phyloP scores from a whole-genome alignment of 1,140 invertebrate genomes.

The Phortica variegata region DNA sequence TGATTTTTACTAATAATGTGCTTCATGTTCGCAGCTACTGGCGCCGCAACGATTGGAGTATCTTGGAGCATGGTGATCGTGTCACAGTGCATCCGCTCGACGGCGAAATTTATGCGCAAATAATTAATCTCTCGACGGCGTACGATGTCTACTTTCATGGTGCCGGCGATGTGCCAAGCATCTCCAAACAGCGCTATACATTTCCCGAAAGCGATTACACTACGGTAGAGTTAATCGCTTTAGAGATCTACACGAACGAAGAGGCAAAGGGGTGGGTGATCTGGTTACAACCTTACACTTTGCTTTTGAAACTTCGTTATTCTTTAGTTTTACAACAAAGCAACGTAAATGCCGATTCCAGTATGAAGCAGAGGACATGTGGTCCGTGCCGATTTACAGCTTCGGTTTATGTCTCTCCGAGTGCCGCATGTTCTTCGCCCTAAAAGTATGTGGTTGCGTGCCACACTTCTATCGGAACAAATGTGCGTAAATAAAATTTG shows the following conservation, averaged over 20 bases:
- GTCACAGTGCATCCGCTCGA: conserved; percentile 69
- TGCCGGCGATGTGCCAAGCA: conserved; percentile 62
- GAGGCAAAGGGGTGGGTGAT: conserved; percentile 44
- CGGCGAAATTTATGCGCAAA: conserved; percentile 69
- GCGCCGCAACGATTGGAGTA: conserved; percentile 60
- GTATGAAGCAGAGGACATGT: conserved; percentile 64
- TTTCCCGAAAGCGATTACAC: conserved; percentile 58
- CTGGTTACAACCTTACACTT: background rate
- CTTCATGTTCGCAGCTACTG: conserved; percentile 59
- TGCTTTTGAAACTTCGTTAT: background rate
- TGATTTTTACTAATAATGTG: background rate
- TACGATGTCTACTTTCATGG: conserved; percentile 65
- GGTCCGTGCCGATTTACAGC: conserved; percentile 65
- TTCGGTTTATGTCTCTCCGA: conserved; percentile 68
- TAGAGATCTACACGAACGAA: conserved; percentile 56
- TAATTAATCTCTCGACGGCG: conserved; percentile 67
- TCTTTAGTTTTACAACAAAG: conserved; percentile 59
- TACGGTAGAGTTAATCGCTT: conserved; percentile 49
- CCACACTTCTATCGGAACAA: conserved; percentile 62
- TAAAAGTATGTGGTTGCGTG: conserved; percentile 64
- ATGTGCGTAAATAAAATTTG: conserved; percentile 30
- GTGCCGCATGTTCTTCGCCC: conserved; percentile 63
- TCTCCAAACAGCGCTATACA: conserved; percentile 59
- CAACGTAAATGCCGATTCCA: conserved; percentile 67
- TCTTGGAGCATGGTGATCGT: conserved; percentile 58